Conservation (phyloP, 2,888 invertebrate genomes). For the Xanthia icteritia region DNA sequence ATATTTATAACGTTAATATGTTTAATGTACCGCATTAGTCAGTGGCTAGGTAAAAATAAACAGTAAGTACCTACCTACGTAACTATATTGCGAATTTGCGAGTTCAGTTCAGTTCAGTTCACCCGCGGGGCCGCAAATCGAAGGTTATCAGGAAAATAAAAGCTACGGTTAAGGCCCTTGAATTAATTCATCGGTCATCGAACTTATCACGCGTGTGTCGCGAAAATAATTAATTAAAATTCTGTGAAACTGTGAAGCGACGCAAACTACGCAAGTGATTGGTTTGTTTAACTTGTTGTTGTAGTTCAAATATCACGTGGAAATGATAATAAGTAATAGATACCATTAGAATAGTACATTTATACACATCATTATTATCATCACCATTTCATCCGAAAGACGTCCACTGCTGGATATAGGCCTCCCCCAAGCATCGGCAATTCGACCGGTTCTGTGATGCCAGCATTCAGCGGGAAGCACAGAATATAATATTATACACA, state of each 20-base stretch:
- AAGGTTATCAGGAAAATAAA: conserved; percentile 78
- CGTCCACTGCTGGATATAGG: too few relatives aligned
- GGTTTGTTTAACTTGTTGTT: conserved; percentile 7
- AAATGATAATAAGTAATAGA: conserved; percentile 2
- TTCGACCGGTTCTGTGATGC: too few relatives aligned
- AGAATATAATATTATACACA: too few relatives aligned
- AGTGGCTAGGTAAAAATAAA: conserved; percentile 60
- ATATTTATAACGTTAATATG: conserved; percentile 22
- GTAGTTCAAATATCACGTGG: conserved; percentile 4
- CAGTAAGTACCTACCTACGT: conserved; percentile 15
- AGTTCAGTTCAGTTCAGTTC: conserved; percentile 68
- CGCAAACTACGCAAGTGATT: conserved; percentile 31
- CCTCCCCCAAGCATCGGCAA: too few relatives aligned
- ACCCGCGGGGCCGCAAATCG: conserved; percentile 71
- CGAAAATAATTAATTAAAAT: conserved; percentile 72
- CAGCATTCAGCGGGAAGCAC: too few relatives aligned
- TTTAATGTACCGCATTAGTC: conserved; percentile 46
- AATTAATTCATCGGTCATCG: conserved; percentile 78
- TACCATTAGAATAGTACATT: not conserved
- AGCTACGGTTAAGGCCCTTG: conserved; percentile 74
- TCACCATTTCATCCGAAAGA: too few relatives aligned
- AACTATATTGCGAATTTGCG: conserved; percentile 38
- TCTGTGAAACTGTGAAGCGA: conserved; percentile 59
- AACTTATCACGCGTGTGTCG: conserved; percentile 70
- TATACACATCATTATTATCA: too few relatives aligned